phyloP scores from a whole-genome alignment of 2,888 invertebrate genomes.

The Coenonympha glycerion region DNA sequence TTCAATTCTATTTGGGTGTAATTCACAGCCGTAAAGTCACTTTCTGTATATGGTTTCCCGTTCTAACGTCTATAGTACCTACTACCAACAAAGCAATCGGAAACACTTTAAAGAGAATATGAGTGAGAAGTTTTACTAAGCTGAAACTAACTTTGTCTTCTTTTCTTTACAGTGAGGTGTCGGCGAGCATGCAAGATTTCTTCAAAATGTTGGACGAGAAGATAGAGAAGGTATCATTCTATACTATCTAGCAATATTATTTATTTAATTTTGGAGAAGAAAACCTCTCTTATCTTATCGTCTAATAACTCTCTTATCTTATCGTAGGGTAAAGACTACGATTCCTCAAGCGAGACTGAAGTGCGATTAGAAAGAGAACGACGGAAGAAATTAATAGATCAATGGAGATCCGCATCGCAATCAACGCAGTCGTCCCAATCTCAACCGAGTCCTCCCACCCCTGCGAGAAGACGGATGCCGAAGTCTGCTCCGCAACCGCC shows the following conservation, averaged over 20 bases:
- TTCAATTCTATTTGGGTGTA: too few relatives aligned
- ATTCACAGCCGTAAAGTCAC: too few relatives aligned
- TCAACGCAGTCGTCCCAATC: constrained; percentile 60
- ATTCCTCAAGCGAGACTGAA: constrained; percentile 85
- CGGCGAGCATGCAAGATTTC: constrained; percentile 92
- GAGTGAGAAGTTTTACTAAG: too few relatives aligned
- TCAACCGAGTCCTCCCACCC: constrained; percentile 59
- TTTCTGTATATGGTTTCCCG: too few relatives aligned
- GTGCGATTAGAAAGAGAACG: constrained; percentile 80
- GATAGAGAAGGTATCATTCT: constrained; percentile 83
- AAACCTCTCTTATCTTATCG: background rate
- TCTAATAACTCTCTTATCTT: constrained; percentile 24
- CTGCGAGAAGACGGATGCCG: constrained; percentile 51
- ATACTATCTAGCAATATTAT: background rate
- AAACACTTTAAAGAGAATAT: background rate
- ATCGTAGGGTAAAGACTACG: constrained; percentile 90
- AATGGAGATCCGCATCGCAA: constrained; percentile 85
- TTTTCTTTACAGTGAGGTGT: constrained; percentile 84
- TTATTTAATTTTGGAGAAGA: background rate
- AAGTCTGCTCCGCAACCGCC: constrained; percentile 52
- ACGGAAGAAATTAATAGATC: constrained; percentile 80
- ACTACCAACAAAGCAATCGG: too few relatives aligned
- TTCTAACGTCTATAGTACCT: too few relatives aligned
- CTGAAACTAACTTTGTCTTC: too few relatives aligned
- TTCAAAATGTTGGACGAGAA: constrained; percentile 95